Evolutionary conservation across 2,888 invertebrate species (phyloP), one percentile per base, ranked within the genome.

Genomic region (Nemurella pictetii): DNA sequence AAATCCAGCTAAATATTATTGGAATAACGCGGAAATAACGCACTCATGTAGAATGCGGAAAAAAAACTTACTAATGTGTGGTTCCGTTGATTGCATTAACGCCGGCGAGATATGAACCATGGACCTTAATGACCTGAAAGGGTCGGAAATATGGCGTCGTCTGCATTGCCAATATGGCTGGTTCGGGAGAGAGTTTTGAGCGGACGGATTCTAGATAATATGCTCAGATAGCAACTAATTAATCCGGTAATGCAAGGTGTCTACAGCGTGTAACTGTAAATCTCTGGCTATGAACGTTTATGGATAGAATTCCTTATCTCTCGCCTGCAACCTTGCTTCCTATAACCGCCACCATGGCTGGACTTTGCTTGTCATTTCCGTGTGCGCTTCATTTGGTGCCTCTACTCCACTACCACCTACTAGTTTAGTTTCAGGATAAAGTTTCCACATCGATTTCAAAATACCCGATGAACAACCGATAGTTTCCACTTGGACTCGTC

Each of bases 241-340:
- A 85, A 85, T 85, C 85, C 85, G 29, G 55, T 84, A 85, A 83
- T 85, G 83, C 80, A 83, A 85, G 85, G 83, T 84, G 83, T 77
- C 78, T 36, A 75, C 35, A 83, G n/a, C 72, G 73, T 74, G 75
- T 82, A 82, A 82, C 73, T 74, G 75, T 82, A 82, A 82, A 82
- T 82, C 82, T 82, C 82, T 36, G 82, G 82, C 55, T 82, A 82
- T 82, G 82, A 55, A 55, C 82, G 27, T 82, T 26, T 81, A 35
- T 81, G 80, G 80, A 81, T 81, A 75, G 36, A 32, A 27, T 20
- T 25, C 26, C 82, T 84, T 84, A 84, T 84, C 84, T 84, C 80
- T 7, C 0, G 35, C 3, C 25, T 73, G 74, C 84, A 84, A 74
- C 74, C 81, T 26, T 30, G 9, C n/a, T 82, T 75, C 82, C 82